A percentile compares a stretch with the other conserved stretches of the same genome.
Conservation (phyloP, 2,113 vertebrate genomes). For the Procavia capensis region DNA sequence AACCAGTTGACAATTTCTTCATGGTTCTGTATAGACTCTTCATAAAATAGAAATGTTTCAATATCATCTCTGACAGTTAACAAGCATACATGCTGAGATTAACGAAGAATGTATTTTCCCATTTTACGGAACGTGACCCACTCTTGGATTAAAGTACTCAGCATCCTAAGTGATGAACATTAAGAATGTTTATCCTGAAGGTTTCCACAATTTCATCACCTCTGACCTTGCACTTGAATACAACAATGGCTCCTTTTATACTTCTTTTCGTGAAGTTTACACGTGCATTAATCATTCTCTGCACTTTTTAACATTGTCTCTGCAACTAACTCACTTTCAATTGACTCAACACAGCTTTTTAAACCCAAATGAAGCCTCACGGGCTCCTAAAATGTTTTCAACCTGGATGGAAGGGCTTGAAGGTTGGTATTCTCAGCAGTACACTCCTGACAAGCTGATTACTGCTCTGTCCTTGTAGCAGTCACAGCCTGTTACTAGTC, state of each 20-base stretch:
- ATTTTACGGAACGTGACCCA: neutral
- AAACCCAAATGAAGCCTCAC: slow-evolving; percentile 83
- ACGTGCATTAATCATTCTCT: slow-evolving; percentile 71
- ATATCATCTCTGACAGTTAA: slow-evolving; percentile 44
- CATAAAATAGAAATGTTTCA: slow-evolving; percentile 34
- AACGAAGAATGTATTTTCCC: slow-evolving; percentile 25
- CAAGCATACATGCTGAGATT: neutral
- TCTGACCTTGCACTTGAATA: slow-evolving; percentile 63
- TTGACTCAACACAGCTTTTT: slow-evolving; percentile 77
- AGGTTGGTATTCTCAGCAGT: slow-evolving; percentile 81
- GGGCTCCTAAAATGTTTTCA: slow-evolving; percentile 78
- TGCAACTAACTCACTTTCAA: slow-evolving; percentile 74
- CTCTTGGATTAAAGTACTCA: neutral
- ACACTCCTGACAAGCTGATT: slow-evolving; percentile 86
- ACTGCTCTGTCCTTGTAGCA: slow-evolving; percentile 80
- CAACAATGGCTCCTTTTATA: slow-evolving; percentile 56
- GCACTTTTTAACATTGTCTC: slow-evolving; percentile 70
- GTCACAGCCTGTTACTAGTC: slow-evolving; percentile 84
- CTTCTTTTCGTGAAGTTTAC: slow-evolving; percentile 48
- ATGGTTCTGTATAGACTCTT: neutral
- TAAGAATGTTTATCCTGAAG: slow-evolving; percentile 13
- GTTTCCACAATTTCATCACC: slow-evolving; percentile 48
- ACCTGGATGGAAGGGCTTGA: slow-evolving; percentile 80
- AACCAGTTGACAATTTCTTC: neutral
- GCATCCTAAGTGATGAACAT: neutral